Base-by-base conservation (phyloP, 2,797 vertebrate species). In the Spinus olivaceus region DNA sequence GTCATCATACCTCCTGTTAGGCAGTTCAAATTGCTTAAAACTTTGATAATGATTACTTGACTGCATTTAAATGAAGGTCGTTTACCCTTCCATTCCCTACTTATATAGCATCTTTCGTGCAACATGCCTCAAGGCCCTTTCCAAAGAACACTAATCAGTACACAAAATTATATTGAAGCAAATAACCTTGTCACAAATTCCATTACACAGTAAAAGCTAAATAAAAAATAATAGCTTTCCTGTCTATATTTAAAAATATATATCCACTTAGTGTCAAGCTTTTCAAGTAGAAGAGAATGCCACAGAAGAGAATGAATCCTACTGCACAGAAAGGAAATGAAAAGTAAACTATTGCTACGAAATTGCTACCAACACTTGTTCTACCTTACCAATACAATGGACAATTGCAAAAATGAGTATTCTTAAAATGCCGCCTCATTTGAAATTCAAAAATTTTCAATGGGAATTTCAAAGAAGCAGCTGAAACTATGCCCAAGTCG, bases 131-230 rank as follows among this genome's bases (percentile, higher is more conserved):
- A 73, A 97, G 96, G 95, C 97, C 94, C 92, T 97, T 97, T 97
- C 96, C 91, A 97, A 97, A 97, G 96, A 97, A 97, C 95, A 95
- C 97, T 98, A 98, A 98, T 98, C 97, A 97, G 97, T 97, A 98
- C 95, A 97, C 95, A 97, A 97, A 97, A 97, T 97, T 97, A 97
- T 97, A 98, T 93, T 97, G 95, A 97, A 97, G 97, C 95, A 97
- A 98, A 97, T 97, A 98, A 98, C 97, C 97, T 97, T 98, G 98
- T 97, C 97, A 98, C 97, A 97, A 97, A 98, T 98, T 97, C 97
- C 97, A 98, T 97, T 98, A 97, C 96, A 95, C 84, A 95, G 92
- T 97, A 97, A 98, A 98, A 98, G 96, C 97, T 97, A 98, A 98
- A 98, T 98, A 98, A 98, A 98, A 98, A 98, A 98, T 97, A 97